Conservation (phyloP, 1,140 invertebrate species). For the Lithobius niger region DNA sequence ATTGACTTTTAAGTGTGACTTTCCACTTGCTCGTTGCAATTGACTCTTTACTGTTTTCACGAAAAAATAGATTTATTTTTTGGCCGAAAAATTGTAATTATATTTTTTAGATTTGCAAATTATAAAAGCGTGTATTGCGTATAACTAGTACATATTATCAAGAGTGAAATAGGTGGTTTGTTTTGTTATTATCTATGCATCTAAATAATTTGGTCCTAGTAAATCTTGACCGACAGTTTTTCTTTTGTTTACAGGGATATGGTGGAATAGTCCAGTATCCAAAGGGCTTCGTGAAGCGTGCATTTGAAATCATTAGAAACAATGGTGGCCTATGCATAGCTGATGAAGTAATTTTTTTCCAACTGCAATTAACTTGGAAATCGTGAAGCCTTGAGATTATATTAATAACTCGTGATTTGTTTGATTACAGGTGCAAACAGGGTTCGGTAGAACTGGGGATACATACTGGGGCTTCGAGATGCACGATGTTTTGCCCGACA, state of each 20-base stretch:
- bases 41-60: no score
- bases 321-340: conserved; percentile 77
- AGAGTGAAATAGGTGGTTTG: no score
- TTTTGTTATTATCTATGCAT: no score
- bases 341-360: conserved; percentile 56
- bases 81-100: no score
- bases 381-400: background rate
- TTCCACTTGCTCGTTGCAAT: no score
- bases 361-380: background rate
- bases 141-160: no score
- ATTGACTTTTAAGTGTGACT: no score
- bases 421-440: conserved; percentile 65
- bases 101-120: no score
- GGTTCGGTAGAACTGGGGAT: conserved; percentile 85
- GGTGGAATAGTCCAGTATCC: conserved; percentile 86
- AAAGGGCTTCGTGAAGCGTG: conserved; percentile 67
- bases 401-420: background rate
- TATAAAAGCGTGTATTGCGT: no score
- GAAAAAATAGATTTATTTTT: no score
- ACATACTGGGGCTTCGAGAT: conserved; percentile 89
- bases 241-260: conserved; percentile 52
- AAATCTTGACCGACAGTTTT: no score
- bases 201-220: no score
- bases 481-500: conserved; percentile 79
- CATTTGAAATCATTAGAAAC: conserved; percentile 58